Evolutionary conservation across 1,140 invertebrate genomes (phyloP), one percentile per base, ranked within the genome.

Genomic region (Drosophila biarmipes): DNA sequence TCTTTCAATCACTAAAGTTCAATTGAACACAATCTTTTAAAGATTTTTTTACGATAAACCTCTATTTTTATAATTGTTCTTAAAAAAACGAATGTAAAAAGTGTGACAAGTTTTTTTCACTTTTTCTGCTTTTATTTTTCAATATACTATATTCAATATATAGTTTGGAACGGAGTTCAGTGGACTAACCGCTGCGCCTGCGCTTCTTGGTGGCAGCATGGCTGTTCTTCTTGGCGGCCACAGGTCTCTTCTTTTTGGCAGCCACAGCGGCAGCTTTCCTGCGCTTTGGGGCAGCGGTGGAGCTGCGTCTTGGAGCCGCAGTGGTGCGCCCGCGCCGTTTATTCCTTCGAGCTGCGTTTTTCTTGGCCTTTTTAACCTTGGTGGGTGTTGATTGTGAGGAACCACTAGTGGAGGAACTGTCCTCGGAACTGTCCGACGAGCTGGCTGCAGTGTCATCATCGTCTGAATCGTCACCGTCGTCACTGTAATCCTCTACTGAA

Each of bases 181-280:
- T 37, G 19, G 8, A 1, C 67, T 69, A 69, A 6, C 66, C 66
- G 2, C 49, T 34, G 15, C 42, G 66, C 31, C 12, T 68, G 34
- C 63, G 62, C 17, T 69, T 69, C n/a, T 55, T 69, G 31, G 12
- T n/a, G 10, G 51, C 66, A 21, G 34, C 66, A 29, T 43, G 42
- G 21, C 42, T 34, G 19, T 40, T 24, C 17, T 38, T 69, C 34
- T 46, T 68, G 7, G 11, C 6, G 10, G 62, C 46, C 10, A 63
- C 38, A 4, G 40, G n/a, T 24, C 38, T 53, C 37, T 35, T 17
- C 31, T 2, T 48, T 17, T 66, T 66, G 10, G 63, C n/a, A 6
- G 62, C 15, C 2, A 56, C 35, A 31, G 61, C 14, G 11, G 61
- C 46, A 0, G 17, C 61, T 17, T 6, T 24, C 12, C 67, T 53